phyloP scores from a whole-genome alignment of 2,113 vertebrate species.

The Gymnobelideus leadbeateri region DNA sequence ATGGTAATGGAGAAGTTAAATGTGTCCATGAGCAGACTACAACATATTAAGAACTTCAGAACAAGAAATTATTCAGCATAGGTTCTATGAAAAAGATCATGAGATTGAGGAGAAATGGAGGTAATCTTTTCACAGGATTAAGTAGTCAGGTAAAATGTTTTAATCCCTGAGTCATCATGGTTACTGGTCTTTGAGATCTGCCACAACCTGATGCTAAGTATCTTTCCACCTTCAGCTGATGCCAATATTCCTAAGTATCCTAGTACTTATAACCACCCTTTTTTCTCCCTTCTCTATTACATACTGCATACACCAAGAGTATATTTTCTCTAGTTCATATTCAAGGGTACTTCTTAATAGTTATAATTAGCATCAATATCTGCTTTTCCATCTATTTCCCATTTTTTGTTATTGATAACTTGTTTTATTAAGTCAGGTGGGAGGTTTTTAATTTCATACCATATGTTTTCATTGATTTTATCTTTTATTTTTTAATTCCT shows the following conservation, averaged over 20 bases:
- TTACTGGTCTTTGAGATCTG: neutral
- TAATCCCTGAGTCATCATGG: too few species aligned
- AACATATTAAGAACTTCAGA: too few species aligned
- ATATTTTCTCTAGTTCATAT: neutral
- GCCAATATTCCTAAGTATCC: neutral
- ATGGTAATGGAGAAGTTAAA: neutral
- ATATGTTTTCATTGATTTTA: neutral
- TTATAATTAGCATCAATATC: neutral
- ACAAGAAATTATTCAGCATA: neutral
- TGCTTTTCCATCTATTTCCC: neutral
- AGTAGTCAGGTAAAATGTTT: neutral
- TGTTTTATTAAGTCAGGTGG: neutral
- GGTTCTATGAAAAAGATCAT: neutral
- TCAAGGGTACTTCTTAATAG: neutral
- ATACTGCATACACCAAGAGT: neutral
- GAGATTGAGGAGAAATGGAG: neutral
- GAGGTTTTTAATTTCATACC: neutral
- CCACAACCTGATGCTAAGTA: neutral
- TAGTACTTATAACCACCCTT: neutral
- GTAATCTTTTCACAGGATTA: neutral
- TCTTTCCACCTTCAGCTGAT: neutral
- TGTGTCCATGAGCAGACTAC: too few species aligned
- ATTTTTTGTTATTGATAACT: neutral
- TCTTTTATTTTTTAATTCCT: too few species aligned
- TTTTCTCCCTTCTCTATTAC: neutral